A percentile compares a stretch with the other conserved stretches of the same genome.
Conservation (phyloP, 2,888 invertebrate genomes). For the Desoria tigrina region DNA sequence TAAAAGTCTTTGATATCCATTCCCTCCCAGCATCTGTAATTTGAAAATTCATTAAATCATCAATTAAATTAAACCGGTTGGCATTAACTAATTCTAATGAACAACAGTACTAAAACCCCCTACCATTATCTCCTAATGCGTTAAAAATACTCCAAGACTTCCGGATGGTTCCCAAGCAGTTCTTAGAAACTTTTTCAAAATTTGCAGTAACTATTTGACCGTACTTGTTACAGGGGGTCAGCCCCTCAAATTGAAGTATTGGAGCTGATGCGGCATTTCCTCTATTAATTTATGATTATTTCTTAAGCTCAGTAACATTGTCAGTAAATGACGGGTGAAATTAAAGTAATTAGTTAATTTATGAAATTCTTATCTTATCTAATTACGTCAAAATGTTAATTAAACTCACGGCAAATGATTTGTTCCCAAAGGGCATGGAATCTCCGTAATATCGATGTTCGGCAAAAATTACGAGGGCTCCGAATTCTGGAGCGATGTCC, state of each 20-base stretch:
- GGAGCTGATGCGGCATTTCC: constrained; percentile 91
- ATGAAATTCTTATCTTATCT: no score
- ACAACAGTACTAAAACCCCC: constrained; percentile 33
- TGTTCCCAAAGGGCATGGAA: constrained; percentile 67
- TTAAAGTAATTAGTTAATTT: neutral
- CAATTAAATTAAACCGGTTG: no score
- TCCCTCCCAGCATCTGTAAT: constrained; percentile 67
- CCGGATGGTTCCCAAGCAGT: constrained; percentile 71
- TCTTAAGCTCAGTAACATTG: neutral
- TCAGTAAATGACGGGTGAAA: constrained; percentile 1
- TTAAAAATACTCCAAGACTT: constrained; percentile 75
- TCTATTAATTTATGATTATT: constrained; percentile 58
- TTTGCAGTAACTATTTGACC: constrained; percentile 75
- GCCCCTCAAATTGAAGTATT: constrained; percentile 73
- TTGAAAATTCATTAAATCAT: no score
- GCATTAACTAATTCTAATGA: no score
- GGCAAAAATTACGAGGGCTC: constrained; percentile 82
- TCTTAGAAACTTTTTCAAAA: constrained; percentile 62
- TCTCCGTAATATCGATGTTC: constrained; percentile 94
- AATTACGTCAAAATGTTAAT: no score
- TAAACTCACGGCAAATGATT: neutral
- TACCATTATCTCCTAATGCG: constrained; percentile 61
- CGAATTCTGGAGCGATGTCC: constrained; percentile 78
- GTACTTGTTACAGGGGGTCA: constrained; percentile 75
- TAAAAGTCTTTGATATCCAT: constrained; percentile 71